Evolutionary conservation across 2,888 invertebrate species (phyloP).

Genomic region (Yponomeuta evonymella): DNA sequence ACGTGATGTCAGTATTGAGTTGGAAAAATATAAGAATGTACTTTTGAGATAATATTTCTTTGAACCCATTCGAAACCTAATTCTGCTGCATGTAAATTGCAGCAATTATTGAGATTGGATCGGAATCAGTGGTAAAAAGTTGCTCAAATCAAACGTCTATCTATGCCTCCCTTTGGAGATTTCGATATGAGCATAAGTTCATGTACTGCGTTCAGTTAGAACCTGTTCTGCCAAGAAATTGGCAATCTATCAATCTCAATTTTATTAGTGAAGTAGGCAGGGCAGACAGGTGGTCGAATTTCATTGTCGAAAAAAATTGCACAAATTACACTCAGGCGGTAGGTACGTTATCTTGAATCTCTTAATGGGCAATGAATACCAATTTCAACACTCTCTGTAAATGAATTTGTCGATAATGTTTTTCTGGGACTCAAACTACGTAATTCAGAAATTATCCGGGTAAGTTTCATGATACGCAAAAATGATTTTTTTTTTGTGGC

Average conservation of each 20-base stretch:
- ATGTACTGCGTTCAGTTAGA: background rate
- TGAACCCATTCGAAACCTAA: background rate
- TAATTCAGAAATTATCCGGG: background rate
- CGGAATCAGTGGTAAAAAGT: too few species aligned
- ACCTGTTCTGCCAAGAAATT: background rate
- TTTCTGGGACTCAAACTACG: background rate
- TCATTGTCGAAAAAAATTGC: background rate
- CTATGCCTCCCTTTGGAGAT: too few species aligned
- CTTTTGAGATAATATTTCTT: background rate
- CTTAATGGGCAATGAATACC: constrained; percentile 15
- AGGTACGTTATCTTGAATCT: constrained; percentile 14
- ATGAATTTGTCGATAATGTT: constrained; percentile 15
- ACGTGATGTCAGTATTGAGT: background rate
- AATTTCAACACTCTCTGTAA: constrained; percentile 21
- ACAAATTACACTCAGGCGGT: background rate
- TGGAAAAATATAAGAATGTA: background rate
- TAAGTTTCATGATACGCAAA: too few species aligned
- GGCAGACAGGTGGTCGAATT: constrained; percentile 3
- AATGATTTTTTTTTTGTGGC: too few species aligned
- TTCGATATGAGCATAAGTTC: too few species aligned
- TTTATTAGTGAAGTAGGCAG: background rate
- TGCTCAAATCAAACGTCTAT: too few species aligned
- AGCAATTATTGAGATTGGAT: too few species aligned
- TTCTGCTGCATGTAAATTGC: background rate
- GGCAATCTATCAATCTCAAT: background rate